Evolutionary conservation across 2,888 invertebrate genomes (phyloP).

Genomic region (Lydus trimaculatus): DNA sequence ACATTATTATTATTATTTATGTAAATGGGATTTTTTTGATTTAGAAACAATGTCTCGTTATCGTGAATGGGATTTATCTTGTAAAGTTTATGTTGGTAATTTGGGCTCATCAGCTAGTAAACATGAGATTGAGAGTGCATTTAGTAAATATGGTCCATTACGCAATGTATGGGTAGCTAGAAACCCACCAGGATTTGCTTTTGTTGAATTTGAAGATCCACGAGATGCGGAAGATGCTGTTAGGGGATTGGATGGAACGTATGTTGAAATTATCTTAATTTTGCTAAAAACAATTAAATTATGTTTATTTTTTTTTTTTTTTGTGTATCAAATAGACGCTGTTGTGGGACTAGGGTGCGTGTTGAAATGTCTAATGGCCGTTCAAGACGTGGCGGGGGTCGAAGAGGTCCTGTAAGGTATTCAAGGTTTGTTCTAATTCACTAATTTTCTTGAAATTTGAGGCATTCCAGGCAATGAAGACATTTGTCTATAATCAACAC

Average conservation of each 20-base stretch:
- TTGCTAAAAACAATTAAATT: too few relatives aligned
- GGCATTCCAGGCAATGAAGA: background rate
- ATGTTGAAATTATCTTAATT: constrained; percentile 34
- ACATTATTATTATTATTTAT: background rate
- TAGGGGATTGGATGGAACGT: constrained; percentile 61
- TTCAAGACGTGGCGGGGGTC: constrained; percentile 69
- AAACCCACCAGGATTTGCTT: constrained; percentile 95
- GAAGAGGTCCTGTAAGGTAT: constrained; percentile 56
- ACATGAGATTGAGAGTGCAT: constrained; percentile 92
- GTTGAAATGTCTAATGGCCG: constrained; percentile 94
- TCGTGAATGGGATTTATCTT: constrained; percentile 84
- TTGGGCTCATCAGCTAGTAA: constrained; percentile 90
- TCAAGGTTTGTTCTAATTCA: constrained; percentile 50
- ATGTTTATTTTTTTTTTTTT: constrained; percentile 14
- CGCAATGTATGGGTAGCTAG: constrained; percentile 98
- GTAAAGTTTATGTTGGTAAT: constrained; percentile 96
- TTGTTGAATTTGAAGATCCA: constrained; percentile 93
- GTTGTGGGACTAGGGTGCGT: constrained; percentile 88
- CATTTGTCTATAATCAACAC: background rate
- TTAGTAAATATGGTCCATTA: constrained; percentile 90
- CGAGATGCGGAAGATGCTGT: constrained; percentile 94
- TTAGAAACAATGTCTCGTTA: constrained; percentile 70
- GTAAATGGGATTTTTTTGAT: background rate
- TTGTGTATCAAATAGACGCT: constrained; percentile 67
- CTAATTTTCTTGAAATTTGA: background rate